These are phyloP conservation scores for Balearica regulorum DNA, from an alignment of 2,797 vertebrate genomes.

Conservation along the genomic window DNA sequence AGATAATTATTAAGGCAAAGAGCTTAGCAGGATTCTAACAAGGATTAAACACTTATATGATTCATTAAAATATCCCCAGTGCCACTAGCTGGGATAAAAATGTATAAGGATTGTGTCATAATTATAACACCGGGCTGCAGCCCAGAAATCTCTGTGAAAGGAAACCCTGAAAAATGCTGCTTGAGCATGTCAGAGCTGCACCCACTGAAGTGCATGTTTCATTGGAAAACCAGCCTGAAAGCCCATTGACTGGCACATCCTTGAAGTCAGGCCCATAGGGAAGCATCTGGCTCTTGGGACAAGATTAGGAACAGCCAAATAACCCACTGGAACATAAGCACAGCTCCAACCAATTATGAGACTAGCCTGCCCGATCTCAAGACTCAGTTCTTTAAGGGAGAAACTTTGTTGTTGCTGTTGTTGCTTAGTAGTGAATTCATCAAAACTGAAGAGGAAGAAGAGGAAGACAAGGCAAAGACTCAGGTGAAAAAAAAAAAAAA, in stretches of 20 bases:
- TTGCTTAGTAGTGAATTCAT: neutral
- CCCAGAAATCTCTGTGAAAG: neutral
- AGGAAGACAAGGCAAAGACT: neutral
- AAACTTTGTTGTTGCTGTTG: neutral
- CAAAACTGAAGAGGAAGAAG: neutral
- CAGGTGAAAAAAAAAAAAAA: neutral
- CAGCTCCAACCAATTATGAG: neutral
- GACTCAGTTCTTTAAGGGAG: neutral
- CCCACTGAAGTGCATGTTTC: neutral
- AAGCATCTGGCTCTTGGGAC: neutral
- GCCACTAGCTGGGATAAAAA: conserved; percentile 28
- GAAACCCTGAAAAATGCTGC: neutral
- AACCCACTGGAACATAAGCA: neutral
- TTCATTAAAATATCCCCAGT: conserved; percentile 33
- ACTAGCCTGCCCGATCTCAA: neutral
- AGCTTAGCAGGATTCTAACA: conserved; percentile 38
- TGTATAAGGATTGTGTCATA: neutral
- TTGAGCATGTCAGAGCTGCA: neutral
- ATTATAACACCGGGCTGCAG: neutral
- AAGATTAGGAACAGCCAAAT: neutral
- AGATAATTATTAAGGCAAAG: conserved; percentile 35
- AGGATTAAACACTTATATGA: conserved; percentile 28
- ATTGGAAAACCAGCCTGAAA: neutral
- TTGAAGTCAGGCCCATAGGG: neutral
- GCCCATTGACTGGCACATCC: neutral